Evolutionary conservation across 2,888 invertebrate species (phyloP).

Genomic region (Meteorus colon): DNA sequence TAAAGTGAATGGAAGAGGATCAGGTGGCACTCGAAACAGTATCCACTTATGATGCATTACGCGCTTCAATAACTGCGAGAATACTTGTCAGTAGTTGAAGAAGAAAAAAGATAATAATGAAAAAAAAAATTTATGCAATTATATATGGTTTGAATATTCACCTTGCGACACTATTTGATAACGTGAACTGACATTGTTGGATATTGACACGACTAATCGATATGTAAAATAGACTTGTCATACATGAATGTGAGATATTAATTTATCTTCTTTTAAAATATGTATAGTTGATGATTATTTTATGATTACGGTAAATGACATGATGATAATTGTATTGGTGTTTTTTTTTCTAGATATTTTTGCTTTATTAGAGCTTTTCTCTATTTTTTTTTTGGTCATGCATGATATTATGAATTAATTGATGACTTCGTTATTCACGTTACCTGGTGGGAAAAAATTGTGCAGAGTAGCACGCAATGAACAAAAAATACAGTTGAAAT

Average conservation of each 20-base stretch:
- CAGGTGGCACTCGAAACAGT: conserved; percentile 42
- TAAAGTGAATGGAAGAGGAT: conserved; percentile 31
- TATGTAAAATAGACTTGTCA: not conserved
- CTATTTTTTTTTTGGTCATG: not conserved
- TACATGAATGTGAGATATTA: not conserved
- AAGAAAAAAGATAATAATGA: conserved; percentile 2
- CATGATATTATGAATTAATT: not conserved
- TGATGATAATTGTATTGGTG: too few relatives aligned
- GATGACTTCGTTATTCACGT: not conserved
- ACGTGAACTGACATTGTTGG: not conserved
- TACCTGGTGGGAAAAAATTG: not conserved
- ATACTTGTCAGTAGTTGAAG: conserved; percentile 12
- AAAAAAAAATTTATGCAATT: not conserved
- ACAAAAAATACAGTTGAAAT: not conserved
- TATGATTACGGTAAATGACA: too few relatives aligned
- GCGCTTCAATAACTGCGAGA: conserved; percentile 37
- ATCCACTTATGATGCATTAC: conserved; percentile 42
- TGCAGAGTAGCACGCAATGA: not conserved
- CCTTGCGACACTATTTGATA: not conserved
- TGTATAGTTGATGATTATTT: too few relatives aligned
- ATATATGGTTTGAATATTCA: not conserved
- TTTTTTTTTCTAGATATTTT: not conserved
- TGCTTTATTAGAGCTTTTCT: not conserved
- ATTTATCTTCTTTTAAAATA: not conserved
- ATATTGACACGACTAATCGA: not conserved